phyloP scores from a whole-genome alignment of 2,113 vertebrate species.

The Pycnonotus jocosus region DNA sequence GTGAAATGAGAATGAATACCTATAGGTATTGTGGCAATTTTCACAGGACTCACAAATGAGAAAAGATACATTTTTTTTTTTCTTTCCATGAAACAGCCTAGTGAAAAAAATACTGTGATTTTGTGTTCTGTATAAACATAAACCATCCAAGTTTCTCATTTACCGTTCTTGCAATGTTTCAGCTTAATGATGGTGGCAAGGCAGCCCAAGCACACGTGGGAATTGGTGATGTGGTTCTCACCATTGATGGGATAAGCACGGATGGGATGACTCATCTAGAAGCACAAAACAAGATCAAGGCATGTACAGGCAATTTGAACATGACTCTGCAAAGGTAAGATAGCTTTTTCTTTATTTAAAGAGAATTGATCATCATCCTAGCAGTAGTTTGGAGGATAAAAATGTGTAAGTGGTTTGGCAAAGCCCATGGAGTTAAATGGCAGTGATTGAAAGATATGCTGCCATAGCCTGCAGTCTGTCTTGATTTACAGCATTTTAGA shows the following conservation, averaged over 20 bases:
- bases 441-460: neutral
- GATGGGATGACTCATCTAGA: constrained; percentile 96
- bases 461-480: neutral
- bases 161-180: constrained; percentile 15
- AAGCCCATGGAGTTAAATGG: neutral
- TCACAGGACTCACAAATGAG: neutral
- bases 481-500: neutral
- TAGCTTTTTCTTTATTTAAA: neutral
- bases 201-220: constrained; percentile 83
- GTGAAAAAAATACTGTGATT: neutral
- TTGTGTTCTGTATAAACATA: neutral
- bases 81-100: neutral
- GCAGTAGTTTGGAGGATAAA: neutral
- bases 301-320: constrained; percentile 84
- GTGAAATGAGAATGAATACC: neutral
- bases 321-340: constrained; percentile 93
- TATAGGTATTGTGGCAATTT: neutral
- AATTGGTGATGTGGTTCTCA: constrained; percentile 90
- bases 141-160: neutral
- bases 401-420: neutral
- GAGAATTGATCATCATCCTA: neutral
- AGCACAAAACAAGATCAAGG: constrained; percentile 98
- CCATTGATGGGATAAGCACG: constrained; percentile 88
- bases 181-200: constrained; percentile 91
- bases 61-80: rapidly evolving